phyloP scores from a whole-genome alignment of 2,888 invertebrate genomes.

The Macrosoma leucophasiata region DNA sequence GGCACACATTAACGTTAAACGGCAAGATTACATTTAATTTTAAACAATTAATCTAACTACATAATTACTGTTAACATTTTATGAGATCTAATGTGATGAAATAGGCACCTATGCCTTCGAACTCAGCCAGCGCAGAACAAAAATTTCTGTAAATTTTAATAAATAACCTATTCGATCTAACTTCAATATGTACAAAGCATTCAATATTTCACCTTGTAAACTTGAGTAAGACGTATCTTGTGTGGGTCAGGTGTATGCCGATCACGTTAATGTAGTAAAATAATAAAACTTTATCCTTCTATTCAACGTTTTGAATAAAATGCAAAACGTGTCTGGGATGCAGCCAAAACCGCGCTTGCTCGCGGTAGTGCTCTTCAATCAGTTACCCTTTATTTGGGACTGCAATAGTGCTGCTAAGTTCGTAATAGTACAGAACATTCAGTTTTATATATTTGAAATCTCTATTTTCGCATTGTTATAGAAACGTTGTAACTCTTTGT shows the following conservation, averaged over 20 bases:
- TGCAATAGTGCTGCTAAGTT: no score
- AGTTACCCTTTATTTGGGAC: conserved; percentile 26
- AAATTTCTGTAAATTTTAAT: conserved; percentile 12
- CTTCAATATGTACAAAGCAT: no score
- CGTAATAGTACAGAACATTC: conserved; percentile 19
- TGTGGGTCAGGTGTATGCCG: conserved; percentile 48
- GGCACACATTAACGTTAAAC: no score
- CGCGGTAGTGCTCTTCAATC: conserved; percentile 32
- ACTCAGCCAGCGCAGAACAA: conserved; percentile 10
- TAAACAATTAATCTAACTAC: no score
- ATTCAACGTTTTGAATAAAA: conserved; percentile 74
- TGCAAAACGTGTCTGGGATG: conserved; percentile 72
- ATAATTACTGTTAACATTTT: no score
- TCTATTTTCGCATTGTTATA: no score
- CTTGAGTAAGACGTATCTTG: conserved; percentile 11
- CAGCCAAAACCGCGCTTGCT: conserved; percentile 55
- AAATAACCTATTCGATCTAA: conserved; percentile 9
- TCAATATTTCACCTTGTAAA: not conserved
- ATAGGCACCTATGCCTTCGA: conserved; percentile 1
- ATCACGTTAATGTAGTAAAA: conserved; percentile 71
- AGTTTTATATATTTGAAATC: no score
- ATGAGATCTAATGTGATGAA: no score
- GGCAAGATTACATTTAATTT: no score
- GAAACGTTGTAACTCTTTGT: no score
- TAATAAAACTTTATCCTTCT: conserved; percentile 72